phyloP scores from a whole-genome alignment of 1,140 invertebrate genomes.

The Conopomorpha cramerella region DNA sequence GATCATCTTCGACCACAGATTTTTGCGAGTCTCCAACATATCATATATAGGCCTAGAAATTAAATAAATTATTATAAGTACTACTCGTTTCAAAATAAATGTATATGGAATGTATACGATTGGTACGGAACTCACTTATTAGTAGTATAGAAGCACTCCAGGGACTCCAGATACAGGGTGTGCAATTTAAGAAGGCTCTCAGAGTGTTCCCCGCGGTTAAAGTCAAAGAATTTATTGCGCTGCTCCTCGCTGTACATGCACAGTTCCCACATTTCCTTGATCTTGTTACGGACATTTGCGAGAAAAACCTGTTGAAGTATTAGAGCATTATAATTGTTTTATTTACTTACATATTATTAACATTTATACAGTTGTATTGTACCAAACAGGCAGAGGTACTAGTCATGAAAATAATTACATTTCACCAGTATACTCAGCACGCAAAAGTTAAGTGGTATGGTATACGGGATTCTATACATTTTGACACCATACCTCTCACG shows the following conservation, averaged over 20 bases:
- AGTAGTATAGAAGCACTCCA: constrained; percentile 69
- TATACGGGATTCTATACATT: no score
- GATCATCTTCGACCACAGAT: constrained; percentile 70
- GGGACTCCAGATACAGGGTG: constrained; percentile 72
- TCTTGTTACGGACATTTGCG: constrained; percentile 68
- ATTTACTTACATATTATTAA: no score
- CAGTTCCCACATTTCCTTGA: constrained; percentile 72
- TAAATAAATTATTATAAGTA: background rate
- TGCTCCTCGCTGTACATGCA: constrained; percentile 68
- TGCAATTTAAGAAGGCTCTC: constrained; percentile 76
- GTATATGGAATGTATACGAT: constrained; percentile 2
- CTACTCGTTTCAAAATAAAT: background rate
- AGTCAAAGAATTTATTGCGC: constrained; percentile 66
- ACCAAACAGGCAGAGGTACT: no score
- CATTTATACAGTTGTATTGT: no score
- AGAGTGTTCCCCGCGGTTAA: constrained; percentile 66
- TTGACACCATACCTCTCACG: no score
- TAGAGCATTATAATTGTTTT: no score
- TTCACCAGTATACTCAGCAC: no score
- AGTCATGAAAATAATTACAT: no score
- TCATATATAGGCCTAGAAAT: constrained; percentile 2
- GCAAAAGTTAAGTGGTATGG: no score
- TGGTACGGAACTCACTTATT: constrained; percentile 63
- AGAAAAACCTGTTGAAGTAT: constrained; percentile 73
- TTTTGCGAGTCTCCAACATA: constrained; percentile 62